phyloP scores from a whole-genome alignment of 1,140 invertebrate genomes.

The Drosophila bifasciata region DNA sequence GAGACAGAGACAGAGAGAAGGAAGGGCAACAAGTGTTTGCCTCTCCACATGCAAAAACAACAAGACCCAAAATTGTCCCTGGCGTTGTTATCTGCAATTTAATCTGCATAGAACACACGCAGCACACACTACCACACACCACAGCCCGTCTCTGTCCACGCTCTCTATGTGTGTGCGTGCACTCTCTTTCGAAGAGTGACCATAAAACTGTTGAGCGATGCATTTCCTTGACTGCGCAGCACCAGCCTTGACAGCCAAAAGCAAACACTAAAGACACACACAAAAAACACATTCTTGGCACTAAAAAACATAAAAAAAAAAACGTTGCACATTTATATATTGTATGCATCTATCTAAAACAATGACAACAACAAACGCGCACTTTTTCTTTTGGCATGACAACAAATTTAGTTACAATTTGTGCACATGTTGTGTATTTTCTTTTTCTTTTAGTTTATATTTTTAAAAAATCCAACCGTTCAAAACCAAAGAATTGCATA shows the following conservation, averaged over 20 bases:
- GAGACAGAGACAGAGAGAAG: slow-evolving; percentile 1
- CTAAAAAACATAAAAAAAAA: slow-evolving; percentile 8
- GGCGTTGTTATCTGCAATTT: slow-evolving; percentile 56
- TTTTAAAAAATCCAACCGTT: slow-evolving; percentile 10
- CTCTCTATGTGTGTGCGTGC: no score
- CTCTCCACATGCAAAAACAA: slow-evolving; percentile 28
- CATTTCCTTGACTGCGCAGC: slow-evolving; percentile 14
- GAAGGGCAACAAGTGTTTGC: slow-evolving; percentile 10
- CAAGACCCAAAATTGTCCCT: slow-evolving; percentile 16
- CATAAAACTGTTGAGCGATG: not conserved
- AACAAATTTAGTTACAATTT: slow-evolving; percentile 10
- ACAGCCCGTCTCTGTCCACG: no score
- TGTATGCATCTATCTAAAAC: slow-evolving; percentile 10
- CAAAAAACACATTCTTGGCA: not conserved
- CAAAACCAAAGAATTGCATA: slow-evolving; percentile 6
- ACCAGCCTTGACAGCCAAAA: slow-evolving; percentile 2
- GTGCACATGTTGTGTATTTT: not conserved
- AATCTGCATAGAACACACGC: slow-evolving; percentile 40
- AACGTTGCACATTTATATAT: slow-evolving; percentile 39
- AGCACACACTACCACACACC: not conserved
- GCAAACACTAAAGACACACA: slow-evolving; percentile 2
- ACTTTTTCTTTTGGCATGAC: no score
- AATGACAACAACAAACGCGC: slow-evolving; percentile 28
- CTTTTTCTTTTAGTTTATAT: slow-evolving; percentile 5
- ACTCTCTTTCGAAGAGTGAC: no score